A percentile compares a stretch with the other conserved stretches of the same genome.
These are phyloP conservation scores for Embiotoca jacksoni DNA, from an alignment of 2,113 vertebrate species.

Conservation along the genomic window DNA sequence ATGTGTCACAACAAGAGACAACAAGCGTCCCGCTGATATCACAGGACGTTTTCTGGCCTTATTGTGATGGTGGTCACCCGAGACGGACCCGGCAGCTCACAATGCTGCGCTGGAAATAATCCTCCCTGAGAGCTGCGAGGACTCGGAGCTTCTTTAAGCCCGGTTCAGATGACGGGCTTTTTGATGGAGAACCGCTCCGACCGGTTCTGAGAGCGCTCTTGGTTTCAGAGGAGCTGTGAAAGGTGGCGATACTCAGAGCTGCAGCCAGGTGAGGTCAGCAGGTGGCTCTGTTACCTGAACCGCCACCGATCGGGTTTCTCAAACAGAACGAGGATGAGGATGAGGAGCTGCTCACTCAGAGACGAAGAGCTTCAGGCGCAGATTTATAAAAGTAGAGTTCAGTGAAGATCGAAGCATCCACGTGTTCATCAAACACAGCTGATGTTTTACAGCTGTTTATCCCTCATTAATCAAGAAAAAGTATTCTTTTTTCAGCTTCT, in stretches of 20 bases:
- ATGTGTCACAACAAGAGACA: conserved; percentile 65
- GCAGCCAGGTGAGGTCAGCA: conserved; percentile 61
- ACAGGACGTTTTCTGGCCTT: conserved; percentile 46
- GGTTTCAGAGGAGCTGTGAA: conserved; percentile 66
- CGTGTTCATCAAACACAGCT: too few species aligned
- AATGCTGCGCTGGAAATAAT: conserved; percentile 67
- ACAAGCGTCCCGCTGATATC: conserved; percentile 53
- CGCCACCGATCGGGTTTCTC: conserved; percentile 63
- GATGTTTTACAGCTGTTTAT: too few species aligned
- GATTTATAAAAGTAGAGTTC: too few species aligned
- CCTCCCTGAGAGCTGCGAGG: conserved; percentile 58
- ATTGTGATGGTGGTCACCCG: conserved; percentile 63
- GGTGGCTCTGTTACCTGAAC: conserved; percentile 64
- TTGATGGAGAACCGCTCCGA: conserved; percentile 75
- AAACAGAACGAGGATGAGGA: conserved; percentile 41
- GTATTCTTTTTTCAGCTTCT: too few species aligned
- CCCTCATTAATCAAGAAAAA: too few species aligned
- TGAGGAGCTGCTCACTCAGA: conserved; percentile 36
- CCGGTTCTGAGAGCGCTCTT: conserved; percentile 68
- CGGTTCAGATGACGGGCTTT: conserved; percentile 71
- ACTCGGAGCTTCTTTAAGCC: conserved; percentile 50
- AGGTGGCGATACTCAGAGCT: conserved; percentile 53
- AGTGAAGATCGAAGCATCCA: too few species aligned
- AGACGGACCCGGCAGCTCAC: conserved; percentile 55
- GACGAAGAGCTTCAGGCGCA: conserved; percentile 34